Evolutionary conservation across 2,113 vertebrate species (phyloP), one percentile per base, ranked within the genome.

Genomic region (Chaetodon auriga): DNA sequence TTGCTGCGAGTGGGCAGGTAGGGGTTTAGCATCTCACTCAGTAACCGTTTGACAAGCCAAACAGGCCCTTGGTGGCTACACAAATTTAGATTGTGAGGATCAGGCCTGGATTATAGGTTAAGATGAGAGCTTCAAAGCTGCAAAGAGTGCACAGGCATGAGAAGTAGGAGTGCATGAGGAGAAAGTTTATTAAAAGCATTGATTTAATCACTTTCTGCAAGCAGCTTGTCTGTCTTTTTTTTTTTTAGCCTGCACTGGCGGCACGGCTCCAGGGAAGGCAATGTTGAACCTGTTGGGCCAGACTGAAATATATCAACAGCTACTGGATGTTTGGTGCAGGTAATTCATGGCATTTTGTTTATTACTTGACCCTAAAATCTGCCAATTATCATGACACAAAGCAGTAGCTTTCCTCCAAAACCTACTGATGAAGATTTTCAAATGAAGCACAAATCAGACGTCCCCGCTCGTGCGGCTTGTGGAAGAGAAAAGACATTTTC

Each of bases 31-130:
- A 77, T 81, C 70, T 81, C 66, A 77, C 77, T 81, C 68, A 58
- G 73, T 25, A 76, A 73, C 73, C 65, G n/a, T 72, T 81, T 83
- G 64, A 89, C 71, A 55, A 71, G 75, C 55, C 77, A 72, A 85
- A 78, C 14, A 46, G 80, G 75, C 43, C 72, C 48, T 83, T 30
- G 23, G 72, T 80, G 55, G 68, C 64, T 55, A 54, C 61, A 75
- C 61, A 65, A 71, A 86, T 91, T 30, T 61, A 13, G 43, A 54
- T 77, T 78, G 77, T 49, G 75, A 61, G 80, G 82, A 71, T 87
- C 75, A 75, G 62, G 68, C 19, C 57, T 69, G 76, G 83, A 85
- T 81, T 78, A 72, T 19, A 66, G 78, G 79, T 76, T 51, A 72
- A 64, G 45, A 71, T 54, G 43, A 77, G 38, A 23, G 14, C 72